Conservation (phyloP, 2,888 invertebrate species). For the Tenthredo distinguenda region DNA sequence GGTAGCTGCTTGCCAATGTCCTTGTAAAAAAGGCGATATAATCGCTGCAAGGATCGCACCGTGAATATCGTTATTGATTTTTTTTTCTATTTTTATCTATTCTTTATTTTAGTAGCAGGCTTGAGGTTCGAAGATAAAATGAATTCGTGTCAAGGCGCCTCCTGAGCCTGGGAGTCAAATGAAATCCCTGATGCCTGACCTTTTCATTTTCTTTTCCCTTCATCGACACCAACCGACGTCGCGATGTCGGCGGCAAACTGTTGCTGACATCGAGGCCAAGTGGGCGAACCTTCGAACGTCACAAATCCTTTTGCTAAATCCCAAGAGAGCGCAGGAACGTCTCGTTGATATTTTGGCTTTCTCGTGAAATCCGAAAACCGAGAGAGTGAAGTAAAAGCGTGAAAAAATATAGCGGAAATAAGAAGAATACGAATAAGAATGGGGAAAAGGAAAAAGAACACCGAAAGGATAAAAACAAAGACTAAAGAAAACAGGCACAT, state of each 20-base stretch:
- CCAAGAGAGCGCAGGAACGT: background rate
- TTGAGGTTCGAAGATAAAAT: background rate
- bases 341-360: constrained; percentile 31
- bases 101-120: constrained; percentile 14
- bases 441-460: background rate
- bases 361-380: constrained; percentile 12
- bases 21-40: background rate
- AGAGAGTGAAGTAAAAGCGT: background rate
- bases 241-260: constrained; percentile 45
- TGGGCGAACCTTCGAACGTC: constrained; percentile 41
- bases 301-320: constrained; percentile 42
- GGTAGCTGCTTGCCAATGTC: background rate
- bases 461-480: background rate
- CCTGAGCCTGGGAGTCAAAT: constrained; percentile 20
- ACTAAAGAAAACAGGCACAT: background rate
- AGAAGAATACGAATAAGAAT: background rate
- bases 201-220: constrained; percentile 33
- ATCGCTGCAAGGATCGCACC: background rate
- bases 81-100: background rate
- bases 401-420: constrained; percentile 4
- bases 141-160: background rate
- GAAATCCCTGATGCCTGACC: constrained; percentile 36
- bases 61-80: constrained; percentile 10
- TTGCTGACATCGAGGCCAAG: constrained; percentile 45
- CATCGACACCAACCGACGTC: constrained; percentile 35